phyloP scores from a whole-genome alignment of 2,113 vertebrate genomes.

The Platysteira castanea region DNA sequence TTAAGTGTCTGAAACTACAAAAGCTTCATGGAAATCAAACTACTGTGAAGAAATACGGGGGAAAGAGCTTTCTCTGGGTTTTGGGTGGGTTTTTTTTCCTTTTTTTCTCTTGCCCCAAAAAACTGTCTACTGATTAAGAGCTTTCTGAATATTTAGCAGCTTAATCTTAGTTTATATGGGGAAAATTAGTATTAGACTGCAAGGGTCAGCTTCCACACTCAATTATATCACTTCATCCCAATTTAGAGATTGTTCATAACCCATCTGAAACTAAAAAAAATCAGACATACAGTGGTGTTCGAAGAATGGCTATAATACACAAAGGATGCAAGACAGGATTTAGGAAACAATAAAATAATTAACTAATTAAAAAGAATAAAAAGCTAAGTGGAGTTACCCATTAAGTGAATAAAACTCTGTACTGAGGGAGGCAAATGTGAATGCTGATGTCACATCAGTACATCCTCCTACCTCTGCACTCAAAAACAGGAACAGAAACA shows the following conservation, averaged over 20 bases:
- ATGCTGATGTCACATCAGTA: background rate
- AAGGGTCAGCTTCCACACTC: background rate
- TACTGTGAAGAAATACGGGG: background rate
- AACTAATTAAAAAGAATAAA: background rate
- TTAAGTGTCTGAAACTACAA: background rate
- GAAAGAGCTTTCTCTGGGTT: background rate
- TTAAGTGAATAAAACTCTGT: background rate
- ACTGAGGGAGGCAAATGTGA: background rate
- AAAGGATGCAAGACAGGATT: background rate
- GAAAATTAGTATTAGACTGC: background rate
- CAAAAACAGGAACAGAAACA: background rate
- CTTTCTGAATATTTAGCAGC: background rate
- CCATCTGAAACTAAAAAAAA: background rate
- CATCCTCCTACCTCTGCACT: background rate
- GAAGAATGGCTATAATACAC: background rate
- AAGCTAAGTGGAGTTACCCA: background rate
- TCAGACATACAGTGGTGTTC: accelerated
- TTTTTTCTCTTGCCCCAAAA: accelerated
- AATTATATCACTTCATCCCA: background rate
- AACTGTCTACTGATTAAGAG: background rate
- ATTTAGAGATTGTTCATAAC: background rate
- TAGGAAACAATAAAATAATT: background rate
- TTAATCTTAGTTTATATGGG: background rate
- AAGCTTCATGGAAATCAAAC: background rate
- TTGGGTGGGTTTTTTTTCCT: accelerated